These are phyloP conservation scores for Nymphicus hollandicus DNA, from an alignment of 2,113 vertebrate genomes.

Conservation along the genomic window DNA sequence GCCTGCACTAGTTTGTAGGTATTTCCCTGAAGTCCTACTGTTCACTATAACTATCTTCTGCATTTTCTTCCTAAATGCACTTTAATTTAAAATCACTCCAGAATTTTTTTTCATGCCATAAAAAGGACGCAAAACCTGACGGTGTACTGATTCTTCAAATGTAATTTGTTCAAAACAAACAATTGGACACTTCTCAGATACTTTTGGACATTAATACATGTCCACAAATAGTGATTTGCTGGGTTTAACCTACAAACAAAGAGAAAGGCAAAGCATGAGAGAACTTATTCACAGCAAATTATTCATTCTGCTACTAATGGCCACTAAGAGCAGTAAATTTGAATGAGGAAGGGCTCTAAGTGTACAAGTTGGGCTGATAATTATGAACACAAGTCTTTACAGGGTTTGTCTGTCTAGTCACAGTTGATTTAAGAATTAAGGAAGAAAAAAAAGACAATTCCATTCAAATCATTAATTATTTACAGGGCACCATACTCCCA, in stretches of 20 bases:
- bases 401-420: not conserved
- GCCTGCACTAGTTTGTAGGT: not conserved
- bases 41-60: not conserved
- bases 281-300: not conserved
- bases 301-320: not conserved
- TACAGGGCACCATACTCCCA: not conserved
- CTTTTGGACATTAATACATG: not conserved
- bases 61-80: constrained; percentile 3
- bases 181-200: not conserved
- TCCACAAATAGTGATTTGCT: not conserved
- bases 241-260: not conserved
- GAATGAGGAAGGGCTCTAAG: not conserved
- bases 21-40: not conserved
- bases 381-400: not conserved
- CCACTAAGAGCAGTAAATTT: not conserved
- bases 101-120: not conserved
- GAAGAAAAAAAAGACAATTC: not conserved
- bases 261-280: not conserved
- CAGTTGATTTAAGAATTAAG: not conserved
- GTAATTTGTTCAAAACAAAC: not conserved
- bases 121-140: constrained; percentile 18
- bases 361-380: not conserved
- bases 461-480: not conserved
- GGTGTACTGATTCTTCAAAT: not conserved
- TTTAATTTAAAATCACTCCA: constrained; percentile 28